These are phyloP conservation scores for Apolygus lucorum DNA, from an alignment of 1,140 invertebrate genomes.

Conservation along the genomic window DNA sequence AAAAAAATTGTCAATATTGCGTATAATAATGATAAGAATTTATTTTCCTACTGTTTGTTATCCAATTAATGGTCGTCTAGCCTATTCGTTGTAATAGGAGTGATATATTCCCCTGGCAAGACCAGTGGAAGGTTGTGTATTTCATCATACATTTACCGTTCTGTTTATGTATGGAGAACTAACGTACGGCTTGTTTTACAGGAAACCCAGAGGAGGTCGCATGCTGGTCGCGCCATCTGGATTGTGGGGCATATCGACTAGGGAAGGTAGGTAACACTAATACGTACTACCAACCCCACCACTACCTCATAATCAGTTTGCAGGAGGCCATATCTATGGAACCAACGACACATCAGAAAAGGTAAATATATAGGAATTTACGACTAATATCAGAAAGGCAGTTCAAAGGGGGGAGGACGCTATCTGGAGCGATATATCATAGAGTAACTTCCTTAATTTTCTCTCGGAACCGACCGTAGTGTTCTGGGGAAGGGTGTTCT, in stretches of 20 bases:
- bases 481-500: not conserved
- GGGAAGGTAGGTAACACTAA: not conserved
- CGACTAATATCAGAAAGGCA: not conserved
- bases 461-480: not conserved
- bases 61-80: too few relatives aligned
- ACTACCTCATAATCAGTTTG: not conserved
- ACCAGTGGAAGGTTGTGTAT: too few relatives aligned
- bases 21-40: too few relatives aligned
- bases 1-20: too few relatives aligned
- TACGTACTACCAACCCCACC: not conserved
- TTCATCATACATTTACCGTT: too few relatives aligned
- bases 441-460: conserved; percentile 12
- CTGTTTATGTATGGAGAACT: too few relatives aligned
- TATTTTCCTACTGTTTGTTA: too few relatives aligned
- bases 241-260: not conserved
- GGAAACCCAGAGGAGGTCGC: not conserved
- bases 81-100: too few relatives aligned
- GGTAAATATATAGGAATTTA: conserved; percentile 14
- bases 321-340: not conserved
- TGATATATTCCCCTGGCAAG: too few relatives aligned
- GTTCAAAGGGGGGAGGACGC: not conserved
- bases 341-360: not conserved
- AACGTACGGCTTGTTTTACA: not conserved
- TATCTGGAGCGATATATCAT: conserved; percentile 10
- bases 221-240: not conserved